These are phyloP conservation scores for Hydropsyche tenuis DNA, from an alignment of 1,140 invertebrate genomes.

Conservation along the genomic window DNA sequence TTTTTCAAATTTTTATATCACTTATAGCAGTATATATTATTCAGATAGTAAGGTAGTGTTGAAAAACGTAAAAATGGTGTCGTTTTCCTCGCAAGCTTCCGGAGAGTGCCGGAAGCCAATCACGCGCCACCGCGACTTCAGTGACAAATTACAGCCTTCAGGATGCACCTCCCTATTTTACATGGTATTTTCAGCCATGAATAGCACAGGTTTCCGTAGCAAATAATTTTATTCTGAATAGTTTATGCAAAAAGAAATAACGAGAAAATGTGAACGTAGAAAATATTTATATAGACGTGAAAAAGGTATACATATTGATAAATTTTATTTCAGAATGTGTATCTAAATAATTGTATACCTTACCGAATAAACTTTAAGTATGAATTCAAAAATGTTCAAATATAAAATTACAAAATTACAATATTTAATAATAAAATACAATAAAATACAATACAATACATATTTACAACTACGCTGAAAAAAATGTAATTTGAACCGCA, in stretches of 20 bases:
- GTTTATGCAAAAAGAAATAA: background rate
- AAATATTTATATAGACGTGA: too few species aligned
- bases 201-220: background rate
- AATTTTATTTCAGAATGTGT: too few species aligned
- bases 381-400: too few species aligned
- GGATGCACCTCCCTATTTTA: slow-evolving; percentile 30
- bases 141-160: slow-evolving; percentile 46
- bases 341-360: too few species aligned
- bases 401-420: too few species aligned
- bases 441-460: too few species aligned
- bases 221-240: slow-evolving; percentile 21
- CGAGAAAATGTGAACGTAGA: too few species aligned
- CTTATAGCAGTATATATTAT: background rate
- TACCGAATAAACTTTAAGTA: too few species aligned
- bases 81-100: slow-evolving; percentile 37
- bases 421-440: too few species aligned
- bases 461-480: too few species aligned
- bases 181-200: slow-evolving; percentile 16
- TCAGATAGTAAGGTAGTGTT: slow-evolving; percentile 1
- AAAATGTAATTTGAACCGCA: too few species aligned
- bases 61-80: slow-evolving; percentile 30
- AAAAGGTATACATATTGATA: too few species aligned
- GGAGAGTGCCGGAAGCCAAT: slow-evolving; percentile 44
- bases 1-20: background rate
- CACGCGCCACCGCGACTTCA: slow-evolving; percentile 39